phyloP scores from a whole-genome alignment of 2,113 vertebrate species.

The Malurus elegans region DNA sequence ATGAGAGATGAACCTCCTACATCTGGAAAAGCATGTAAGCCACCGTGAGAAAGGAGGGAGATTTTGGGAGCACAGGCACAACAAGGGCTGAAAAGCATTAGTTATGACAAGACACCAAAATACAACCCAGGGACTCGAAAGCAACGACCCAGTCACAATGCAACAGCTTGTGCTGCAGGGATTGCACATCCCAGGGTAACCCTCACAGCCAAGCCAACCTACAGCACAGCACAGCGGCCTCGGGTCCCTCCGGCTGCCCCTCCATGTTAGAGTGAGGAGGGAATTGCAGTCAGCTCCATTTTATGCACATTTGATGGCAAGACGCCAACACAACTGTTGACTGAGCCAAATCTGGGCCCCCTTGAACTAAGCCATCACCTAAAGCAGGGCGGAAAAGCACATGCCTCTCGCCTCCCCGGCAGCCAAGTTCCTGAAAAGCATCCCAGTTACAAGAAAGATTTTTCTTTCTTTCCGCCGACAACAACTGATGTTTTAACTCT shows the following conservation, averaged over 20 bases:
- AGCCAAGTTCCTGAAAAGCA: slow-evolving; percentile 71
- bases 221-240: neutral
- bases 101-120: slow-evolving; percentile 16
- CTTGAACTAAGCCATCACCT: slow-evolving; percentile 63
- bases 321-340: slow-evolving; percentile 40
- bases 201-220: neutral
- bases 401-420: slow-evolving; percentile 14
- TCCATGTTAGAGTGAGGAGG: slow-evolving; percentile 27
- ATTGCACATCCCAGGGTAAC: neutral
- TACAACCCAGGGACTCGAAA: neutral
- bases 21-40: neutral
- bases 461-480: neutral
- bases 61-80: neutral
- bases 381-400: slow-evolving; percentile 50
- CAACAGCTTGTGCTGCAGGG: neutral
- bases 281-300: slow-evolving; percentile 59
- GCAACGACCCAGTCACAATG: neutral
- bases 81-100: neutral
- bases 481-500: neutral
- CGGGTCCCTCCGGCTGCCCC: neutral
- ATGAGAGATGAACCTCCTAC: neutral
- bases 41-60: neutral
- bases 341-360: slow-evolving; percentile 65
- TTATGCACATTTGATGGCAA: slow-evolving; percentile 57
- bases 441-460: neutral